Conservation (phyloP, 2,797 vertebrate genomes). For the Poeciliopsis turneri region DNA sequence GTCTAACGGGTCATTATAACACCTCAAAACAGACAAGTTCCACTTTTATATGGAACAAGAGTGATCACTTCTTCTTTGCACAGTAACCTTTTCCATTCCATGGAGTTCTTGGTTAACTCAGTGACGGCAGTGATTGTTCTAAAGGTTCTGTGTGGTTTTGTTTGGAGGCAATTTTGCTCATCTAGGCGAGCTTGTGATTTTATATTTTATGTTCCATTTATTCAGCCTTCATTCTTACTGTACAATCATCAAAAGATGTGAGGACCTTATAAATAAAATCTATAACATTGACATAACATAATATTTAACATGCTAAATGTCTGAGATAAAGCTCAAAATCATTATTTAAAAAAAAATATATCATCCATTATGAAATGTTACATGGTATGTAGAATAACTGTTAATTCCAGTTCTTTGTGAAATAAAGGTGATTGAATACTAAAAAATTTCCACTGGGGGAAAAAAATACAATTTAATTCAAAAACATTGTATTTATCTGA, state of each 20-base stretch:
- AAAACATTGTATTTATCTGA: too few relatives aligned
- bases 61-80: conserved; percentile 1
- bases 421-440: neutral
- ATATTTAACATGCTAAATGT: neutral
- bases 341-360: neutral
- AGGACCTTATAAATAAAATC: too few relatives aligned
- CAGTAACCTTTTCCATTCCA: neutral
- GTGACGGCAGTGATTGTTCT: neutral
- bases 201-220: neutral
- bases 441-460: too few relatives aligned
- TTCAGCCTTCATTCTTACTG: neutral
- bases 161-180: neutral
- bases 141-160: neutral
- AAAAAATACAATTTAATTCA: too few relatives aligned
- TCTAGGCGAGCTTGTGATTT: neutral
- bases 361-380: neutral
- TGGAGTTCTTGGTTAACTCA: neutral
- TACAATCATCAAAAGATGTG: neutral
- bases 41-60: neutral
- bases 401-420: neutral
- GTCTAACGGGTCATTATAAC: neutral
- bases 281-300: neutral
- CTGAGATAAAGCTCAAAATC: neutral
- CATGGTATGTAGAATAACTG: neutral
- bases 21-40: neutral